These are phyloP conservation scores for Pseudoatta argentina DNA, from an alignment of 1,140 invertebrate species.

Conservation along the genomic window DNA sequence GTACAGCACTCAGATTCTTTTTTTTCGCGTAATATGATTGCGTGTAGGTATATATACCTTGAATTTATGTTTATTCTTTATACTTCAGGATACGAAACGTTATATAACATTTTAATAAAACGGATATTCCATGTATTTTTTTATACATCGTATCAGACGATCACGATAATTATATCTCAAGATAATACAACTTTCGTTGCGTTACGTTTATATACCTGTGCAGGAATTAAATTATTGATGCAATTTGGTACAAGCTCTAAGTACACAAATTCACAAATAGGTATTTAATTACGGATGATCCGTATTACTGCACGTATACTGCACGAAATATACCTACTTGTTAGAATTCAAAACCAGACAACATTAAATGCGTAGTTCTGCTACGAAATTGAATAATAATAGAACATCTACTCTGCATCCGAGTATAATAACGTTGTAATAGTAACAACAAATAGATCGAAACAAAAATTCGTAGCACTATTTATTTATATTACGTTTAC, in stretches of 20 bases:
- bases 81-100: background rate
- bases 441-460: too few species aligned
- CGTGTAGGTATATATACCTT: background rate
- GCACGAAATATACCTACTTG: background rate
- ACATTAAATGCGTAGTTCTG: background rate
- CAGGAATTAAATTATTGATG: conserved; percentile 9
- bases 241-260: background rate
- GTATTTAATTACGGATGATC: conserved; percentile 7
- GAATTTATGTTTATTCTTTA: background rate
- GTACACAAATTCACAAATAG: background rate
- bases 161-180: background rate
- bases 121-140: background rate
- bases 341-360: background rate
- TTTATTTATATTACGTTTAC: too few species aligned
- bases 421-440: background rate
- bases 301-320: background rate
- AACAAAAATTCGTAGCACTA: too few species aligned
- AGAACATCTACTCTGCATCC: background rate
- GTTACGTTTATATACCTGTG: background rate
- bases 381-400: background rate
- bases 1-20: background rate
- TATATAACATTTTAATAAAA: background rate
- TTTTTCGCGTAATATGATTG: background rate
- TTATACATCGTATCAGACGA: background rate
- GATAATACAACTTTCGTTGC: background rate